Conservation (phyloP, 2,113 vertebrate species). For the Ahaetulla prasina region DNA sequence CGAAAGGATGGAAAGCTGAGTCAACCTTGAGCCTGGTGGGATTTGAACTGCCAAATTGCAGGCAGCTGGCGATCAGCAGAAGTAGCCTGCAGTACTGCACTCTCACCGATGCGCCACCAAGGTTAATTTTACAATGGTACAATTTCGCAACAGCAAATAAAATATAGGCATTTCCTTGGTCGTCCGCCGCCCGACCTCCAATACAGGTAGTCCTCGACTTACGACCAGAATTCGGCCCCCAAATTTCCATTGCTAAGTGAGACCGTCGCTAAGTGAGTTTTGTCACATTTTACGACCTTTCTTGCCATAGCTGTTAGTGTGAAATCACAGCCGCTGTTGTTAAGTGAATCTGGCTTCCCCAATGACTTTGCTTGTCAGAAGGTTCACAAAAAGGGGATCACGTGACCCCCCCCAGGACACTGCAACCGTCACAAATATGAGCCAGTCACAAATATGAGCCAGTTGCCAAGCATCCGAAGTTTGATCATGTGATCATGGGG, state of each 20-base stretch:
- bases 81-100: too few species aligned
- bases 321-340: neutral
- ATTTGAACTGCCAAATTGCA: too few species aligned
- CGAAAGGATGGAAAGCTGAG: too few species aligned
- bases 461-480: neutral
- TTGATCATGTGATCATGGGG: neutral
- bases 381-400: neutral
- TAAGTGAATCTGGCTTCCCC: neutral
- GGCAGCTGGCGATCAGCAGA: too few species aligned
- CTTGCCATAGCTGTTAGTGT: neutral
- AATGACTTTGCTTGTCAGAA: neutral
- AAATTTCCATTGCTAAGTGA: neutral
- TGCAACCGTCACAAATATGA: neutral
- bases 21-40: too few species aligned
- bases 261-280: neutral
- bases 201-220: neutral
- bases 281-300: neutral
- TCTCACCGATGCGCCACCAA: too few species aligned
- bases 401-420: neutral
- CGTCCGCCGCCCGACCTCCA: neutral
- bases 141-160: neutral
- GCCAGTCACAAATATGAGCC: neutral
- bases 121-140: neutral
- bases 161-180: neutral
- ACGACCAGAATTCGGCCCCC: neutral